phyloP scores from a whole-genome alignment of 2,888 invertebrate species.

The Eumerus sabulonum region DNA sequence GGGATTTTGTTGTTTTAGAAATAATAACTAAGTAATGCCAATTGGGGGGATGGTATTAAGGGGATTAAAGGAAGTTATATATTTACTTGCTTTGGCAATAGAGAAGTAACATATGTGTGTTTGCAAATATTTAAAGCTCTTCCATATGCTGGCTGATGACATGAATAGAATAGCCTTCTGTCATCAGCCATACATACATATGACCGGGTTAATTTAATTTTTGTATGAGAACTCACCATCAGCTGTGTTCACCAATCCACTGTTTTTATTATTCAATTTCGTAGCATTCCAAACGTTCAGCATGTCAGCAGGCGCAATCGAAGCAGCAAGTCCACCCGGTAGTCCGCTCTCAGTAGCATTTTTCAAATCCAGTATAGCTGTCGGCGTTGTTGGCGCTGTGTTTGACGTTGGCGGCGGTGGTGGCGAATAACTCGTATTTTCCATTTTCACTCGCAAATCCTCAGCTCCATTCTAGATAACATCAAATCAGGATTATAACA shows the following conservation, averaged over 20 bases:
- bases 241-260: slow-evolving; percentile 90
- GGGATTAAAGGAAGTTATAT: slow-evolving; percentile 16
- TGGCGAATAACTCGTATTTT: slow-evolving; percentile 80
- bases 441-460: slow-evolving; percentile 88
- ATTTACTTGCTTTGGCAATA: background rate
- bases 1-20: slow-evolving; percentile 69
- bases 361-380: slow-evolving; percentile 77
- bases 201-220: background rate
- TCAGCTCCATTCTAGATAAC: slow-evolving; percentile 78
- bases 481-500: slow-evolving; percentile 59
- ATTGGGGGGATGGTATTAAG: slow-evolving; percentile 64
- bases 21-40: slow-evolving; percentile 67
- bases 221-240: slow-evolving; percentile 83
- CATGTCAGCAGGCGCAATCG: slow-evolving; percentile 81
- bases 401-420: slow-evolving; percentile 82
- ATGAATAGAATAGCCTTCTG: no score
- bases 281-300: slow-evolving; percentile 83
- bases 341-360: slow-evolving; percentile 75
- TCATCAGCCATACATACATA: no score
- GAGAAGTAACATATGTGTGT: no score
- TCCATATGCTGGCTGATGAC: no score
- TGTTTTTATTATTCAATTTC: slow-evolving; percentile 84
- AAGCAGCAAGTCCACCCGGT: slow-evolving; percentile 77
- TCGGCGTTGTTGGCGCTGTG: slow-evolving; percentile 81
- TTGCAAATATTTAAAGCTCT: background rate